Conservation (phyloP, 37 sponge, comb jelly and placozoan species). For the Lycopodina hypogea region DNA sequence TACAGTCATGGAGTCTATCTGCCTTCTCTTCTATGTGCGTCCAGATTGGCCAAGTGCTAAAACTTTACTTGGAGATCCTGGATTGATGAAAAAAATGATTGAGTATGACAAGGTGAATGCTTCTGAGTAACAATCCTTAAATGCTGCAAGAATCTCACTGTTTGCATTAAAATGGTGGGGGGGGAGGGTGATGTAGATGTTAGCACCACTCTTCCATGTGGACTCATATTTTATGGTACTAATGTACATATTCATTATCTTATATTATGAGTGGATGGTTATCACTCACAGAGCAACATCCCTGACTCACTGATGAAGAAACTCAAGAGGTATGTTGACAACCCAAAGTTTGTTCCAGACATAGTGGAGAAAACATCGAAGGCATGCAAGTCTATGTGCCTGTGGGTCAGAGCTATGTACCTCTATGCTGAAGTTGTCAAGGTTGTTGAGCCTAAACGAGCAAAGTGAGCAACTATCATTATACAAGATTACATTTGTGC, state of each 20-base stretch:
- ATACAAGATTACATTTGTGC: too few species aligned
- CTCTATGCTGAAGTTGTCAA: conserved; percentile 89
- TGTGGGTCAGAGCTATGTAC: conserved; percentile 97
- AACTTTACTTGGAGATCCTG: conserved; percentile 79
- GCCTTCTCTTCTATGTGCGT: conserved; percentile 76
- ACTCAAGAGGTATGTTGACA: conserved; percentile 98
- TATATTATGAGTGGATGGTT: too few species aligned
- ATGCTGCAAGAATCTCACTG: background rate
- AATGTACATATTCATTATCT: too few species aligned
- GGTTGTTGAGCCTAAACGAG: conserved; percentile 97
- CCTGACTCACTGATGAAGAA: conserved; percentile 85
- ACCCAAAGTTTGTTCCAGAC: conserved; percentile 93
- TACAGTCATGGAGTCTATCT: conserved; percentile 97
- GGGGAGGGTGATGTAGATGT: background rate
- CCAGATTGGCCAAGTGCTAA: conserved; percentile 97
- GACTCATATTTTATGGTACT: too few species aligned
- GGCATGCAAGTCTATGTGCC: conserved; percentile 97
- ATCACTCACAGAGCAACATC: conserved; percentile 79
- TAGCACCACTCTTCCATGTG: too few species aligned
- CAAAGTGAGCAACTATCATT: conserved; percentile 35
- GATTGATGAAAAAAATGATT: conserved; percentile 85
- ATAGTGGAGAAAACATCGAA: conserved; percentile 91
- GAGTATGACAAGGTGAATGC: conserved; percentile 85
- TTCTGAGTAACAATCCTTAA: background rate
- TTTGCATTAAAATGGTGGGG: background rate